Conservation (phyloP, 2,888 invertebrate genomes). For the Lithophane leautieri region DNA sequence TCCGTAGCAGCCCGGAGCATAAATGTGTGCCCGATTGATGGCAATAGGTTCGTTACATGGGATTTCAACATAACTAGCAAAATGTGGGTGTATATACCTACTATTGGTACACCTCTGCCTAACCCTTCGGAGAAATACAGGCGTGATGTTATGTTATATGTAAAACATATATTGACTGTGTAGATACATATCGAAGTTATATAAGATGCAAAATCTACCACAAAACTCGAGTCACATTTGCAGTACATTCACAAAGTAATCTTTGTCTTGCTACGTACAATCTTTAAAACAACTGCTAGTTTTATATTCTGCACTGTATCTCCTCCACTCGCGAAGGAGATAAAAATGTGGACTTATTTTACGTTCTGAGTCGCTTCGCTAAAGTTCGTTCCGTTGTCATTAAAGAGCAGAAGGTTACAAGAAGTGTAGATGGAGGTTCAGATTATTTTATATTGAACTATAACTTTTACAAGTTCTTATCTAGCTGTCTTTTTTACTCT, state of each 20-base stretch:
- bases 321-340: slow-evolving; percentile 20
- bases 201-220: background rate
- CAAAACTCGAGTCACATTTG: slow-evolving; percentile 26
- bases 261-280: slow-evolving; percentile 29
- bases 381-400: slow-evolving; percentile 47
- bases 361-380: slow-evolving; percentile 35
- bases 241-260: slow-evolving; percentile 41
- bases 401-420: slow-evolving; percentile 24
- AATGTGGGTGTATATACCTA: too few relatives aligned
- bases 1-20: too few relatives aligned
- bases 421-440: slow-evolving; percentile 2
- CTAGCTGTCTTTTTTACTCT: background rate
- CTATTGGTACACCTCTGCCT: too few relatives aligned
- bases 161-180: too few relatives aligned
- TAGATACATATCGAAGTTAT: background rate
- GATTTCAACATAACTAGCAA: too few relatives aligned
- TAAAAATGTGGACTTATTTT: slow-evolving; percentile 52
- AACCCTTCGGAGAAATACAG: too few relatives aligned
- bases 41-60: too few relatives aligned
- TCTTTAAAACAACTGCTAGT: slow-evolving; percentile 50
- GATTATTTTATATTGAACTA: slow-evolving; percentile 28
- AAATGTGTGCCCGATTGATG: too few relatives aligned
- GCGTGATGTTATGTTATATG: too few relatives aligned
- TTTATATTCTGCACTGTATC: slow-evolving; percentile 38
- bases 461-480: background rate